phyloP scores from a whole-genome alignment of 2,797 vertebrate genomes.

The Psittacula echo region DNA sequence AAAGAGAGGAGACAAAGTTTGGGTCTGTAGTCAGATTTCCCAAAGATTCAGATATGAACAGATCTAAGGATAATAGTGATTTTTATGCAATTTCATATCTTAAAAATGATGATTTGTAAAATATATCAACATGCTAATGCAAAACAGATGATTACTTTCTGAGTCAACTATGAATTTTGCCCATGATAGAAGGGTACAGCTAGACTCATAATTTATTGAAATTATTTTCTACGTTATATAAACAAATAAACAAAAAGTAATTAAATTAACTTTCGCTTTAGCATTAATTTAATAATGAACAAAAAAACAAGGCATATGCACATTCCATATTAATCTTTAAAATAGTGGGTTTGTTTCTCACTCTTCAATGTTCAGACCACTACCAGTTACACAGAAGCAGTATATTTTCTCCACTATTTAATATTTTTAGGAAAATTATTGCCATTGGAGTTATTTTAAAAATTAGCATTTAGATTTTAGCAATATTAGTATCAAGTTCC shows the following conservation, averaged over 20 bases:
- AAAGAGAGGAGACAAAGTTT: neutral
- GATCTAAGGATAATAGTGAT: neutral
- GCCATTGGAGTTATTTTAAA: neutral
- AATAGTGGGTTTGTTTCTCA: neutral
- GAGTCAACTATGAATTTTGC: neutral
- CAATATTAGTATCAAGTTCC: neutral
- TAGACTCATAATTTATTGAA: neutral
- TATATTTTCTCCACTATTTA: neutral
- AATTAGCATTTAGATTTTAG: neutral
- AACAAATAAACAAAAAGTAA: neutral
- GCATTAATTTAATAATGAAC: neutral
- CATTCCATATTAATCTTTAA: neutral
- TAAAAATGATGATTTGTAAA: neutral
- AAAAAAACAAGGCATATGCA: neutral
- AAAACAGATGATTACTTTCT: neutral
- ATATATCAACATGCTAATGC: neutral
- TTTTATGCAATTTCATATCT: neutral
- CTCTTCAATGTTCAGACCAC: neutral
- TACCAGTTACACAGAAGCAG: neutral
- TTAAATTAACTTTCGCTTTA: neutral
- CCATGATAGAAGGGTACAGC: neutral
- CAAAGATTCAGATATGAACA: neutral
- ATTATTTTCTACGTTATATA: neutral
- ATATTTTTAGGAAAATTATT: neutral
- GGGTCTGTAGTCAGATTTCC: neutral